phyloP scores from a whole-genome alignment of 2,888 invertebrate species.

The Druceiella hillmani region DNA sequence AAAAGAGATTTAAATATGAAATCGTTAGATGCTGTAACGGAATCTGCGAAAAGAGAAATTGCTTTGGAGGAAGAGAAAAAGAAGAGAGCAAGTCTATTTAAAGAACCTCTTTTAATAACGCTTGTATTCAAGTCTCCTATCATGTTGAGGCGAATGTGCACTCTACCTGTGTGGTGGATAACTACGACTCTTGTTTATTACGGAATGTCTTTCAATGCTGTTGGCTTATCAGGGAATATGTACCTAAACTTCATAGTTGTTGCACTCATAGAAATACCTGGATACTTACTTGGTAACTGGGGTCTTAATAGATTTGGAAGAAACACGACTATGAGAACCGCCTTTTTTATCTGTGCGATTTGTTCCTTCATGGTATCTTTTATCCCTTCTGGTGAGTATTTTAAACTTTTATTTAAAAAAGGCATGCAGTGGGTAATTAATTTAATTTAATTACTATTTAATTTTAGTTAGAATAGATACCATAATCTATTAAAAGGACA shows the following conservation, averaged over 20 bases:
- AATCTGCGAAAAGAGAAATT: no score
- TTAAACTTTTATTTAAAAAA: no score
- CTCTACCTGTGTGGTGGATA: constrained; percentile 70
- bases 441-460: no score
- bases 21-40: no score
- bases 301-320: constrained; percentile 59
- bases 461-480: no score
- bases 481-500: no score
- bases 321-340: constrained; percentile 51
- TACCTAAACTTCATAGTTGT: constrained; percentile 70
- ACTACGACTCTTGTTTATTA: constrained; percentile 73
- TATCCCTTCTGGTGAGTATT: no score
- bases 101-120: constrained; percentile 31
- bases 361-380: constrained; percentile 48
- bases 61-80: no score
- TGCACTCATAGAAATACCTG: constrained; percentile 64
- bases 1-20: neutral
- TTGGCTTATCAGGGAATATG: constrained; percentile 64
- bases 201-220: constrained; percentile 72
- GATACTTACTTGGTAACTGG: constrained; percentile 55
- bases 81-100: constrained; percentile 7
- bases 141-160: constrained; percentile 52
- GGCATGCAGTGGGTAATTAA: no score
- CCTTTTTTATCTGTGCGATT: constrained; percentile 54
- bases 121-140: constrained; percentile 44